Base-by-base conservation (phyloP, 2,888 invertebrate genomes). In the Melanchra persicariae region DNA sequence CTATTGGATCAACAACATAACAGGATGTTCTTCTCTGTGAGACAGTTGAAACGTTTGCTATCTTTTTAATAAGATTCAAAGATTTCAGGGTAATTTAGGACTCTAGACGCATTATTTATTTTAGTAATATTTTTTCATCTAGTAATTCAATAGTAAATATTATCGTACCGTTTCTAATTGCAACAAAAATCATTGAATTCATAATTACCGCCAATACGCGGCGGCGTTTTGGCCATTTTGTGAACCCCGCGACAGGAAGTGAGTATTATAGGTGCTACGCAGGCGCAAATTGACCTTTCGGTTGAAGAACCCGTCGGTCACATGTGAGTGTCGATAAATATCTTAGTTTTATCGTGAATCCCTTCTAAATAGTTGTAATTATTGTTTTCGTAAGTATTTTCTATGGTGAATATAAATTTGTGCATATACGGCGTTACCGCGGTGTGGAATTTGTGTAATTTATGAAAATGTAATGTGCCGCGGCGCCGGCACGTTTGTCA, bases 291-390 rank as follows among this genome's bases (percentile, higher is more conserved):
- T 96, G 96, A 96, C 97, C 97, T 97, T 98, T 97, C 97, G 97
- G 97, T 97, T 97, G 97, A 97, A 97, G 97, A 97, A 97, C 97
- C 98, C 98, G 97, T 98, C 98, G 97, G 97, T 97, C 98, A 98
- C 98, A 98, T 98, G 98, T 98, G 98, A 98, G 98, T 98, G 97
- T 96, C 95, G 96, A 96, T 96, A 95, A 96, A 96, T 96, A 96
- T 95, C 93, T 92, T 93, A 93, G 90, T 96, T 96, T 96, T 95
- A 94, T 90, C 89, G 95, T 93, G 93, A 93, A 92, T 92, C 91
- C 92, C 86, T 91, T 92, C 90, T 90, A 90, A 92, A 92, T 93
- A 92, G 90, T 93, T 90, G 86, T 91, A 89, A 89, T 91, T 91
- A 92, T 89, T 90, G 90, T 92, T 95, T 95, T 95, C 87, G 96